Evolutionary conservation across 1,140 invertebrate species (phyloP).

Genomic region (Drosophila mauritiana): DNA sequence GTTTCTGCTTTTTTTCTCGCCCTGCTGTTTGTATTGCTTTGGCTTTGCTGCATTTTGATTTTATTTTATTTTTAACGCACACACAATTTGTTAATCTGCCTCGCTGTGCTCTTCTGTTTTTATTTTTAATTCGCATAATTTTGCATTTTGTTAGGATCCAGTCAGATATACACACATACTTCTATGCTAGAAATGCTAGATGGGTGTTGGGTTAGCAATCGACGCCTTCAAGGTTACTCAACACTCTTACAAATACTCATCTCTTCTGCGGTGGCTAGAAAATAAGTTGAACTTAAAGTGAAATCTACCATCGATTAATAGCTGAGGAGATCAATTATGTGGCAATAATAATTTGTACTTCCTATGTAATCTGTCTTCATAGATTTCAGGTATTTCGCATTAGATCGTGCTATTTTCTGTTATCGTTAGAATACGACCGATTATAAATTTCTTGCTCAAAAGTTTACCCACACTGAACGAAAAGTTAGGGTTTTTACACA

Average conservation of each 20-base stretch:
- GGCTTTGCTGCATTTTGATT: conserved; percentile 62
- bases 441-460: conserved; percentile 4
- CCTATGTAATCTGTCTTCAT: neutral
- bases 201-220: conserved; percentile 11
- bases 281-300: no score
- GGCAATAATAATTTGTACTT: no score
- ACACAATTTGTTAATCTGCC: conserved; percentile 70
- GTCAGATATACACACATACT: neutral
- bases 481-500: neutral
- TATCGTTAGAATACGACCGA: conserved; percentile 14
- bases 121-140: conserved; percentile 51
- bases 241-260: conserved; percentile 29
- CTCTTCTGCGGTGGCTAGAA: neutral
- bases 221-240: conserved; percentile 59
- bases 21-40: conserved; percentile 7
- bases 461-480: neutral
- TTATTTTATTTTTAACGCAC: conserved; percentile 67
- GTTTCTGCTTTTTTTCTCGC: conserved; percentile 33
- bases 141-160: conserved; percentile 28
- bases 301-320: neutral
- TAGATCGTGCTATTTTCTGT: neutral
- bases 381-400: conserved; percentile 7
- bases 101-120: conserved; percentile 15
- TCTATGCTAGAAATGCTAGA: neutral
- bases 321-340: no score